Evolutionary conservation across 2,888 invertebrate species (phyloP).

Genomic region (Smittia sp.): DNA sequence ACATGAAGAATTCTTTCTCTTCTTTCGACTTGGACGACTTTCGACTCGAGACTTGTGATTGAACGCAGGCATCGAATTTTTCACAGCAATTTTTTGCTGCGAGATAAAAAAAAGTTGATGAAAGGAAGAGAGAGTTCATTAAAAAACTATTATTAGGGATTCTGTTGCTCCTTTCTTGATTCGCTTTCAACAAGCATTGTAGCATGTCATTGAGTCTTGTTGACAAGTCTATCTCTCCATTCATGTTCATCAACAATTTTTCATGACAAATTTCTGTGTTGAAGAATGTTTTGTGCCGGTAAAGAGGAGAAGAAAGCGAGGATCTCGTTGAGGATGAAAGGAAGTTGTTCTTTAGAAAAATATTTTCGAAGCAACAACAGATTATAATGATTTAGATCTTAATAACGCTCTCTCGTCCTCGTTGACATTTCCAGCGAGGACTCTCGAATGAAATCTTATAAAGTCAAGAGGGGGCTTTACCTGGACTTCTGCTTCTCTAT

Average conservation of each 20-base stretch:
- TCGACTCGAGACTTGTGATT: constrained; percentile 9
- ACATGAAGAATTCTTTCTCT: too few species aligned
- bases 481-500: neutral
- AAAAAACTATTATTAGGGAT: constrained; percentile 40
- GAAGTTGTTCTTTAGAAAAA: constrained; percentile 26
- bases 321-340: constrained; percentile 29
- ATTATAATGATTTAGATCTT: constrained; percentile 23
- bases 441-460: constrained; percentile 10
- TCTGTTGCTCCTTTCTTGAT: constrained; percentile 16
- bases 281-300: neutral
- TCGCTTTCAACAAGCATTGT: constrained; percentile 16
- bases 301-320: neutral
- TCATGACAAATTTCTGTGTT: constrained; percentile 23
- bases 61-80: neutral
- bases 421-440: neutral
- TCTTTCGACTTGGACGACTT: too few species aligned
- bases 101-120: neutral
- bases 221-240: constrained; percentile 41
- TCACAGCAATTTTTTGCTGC: neutral
- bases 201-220: constrained; percentile 36
- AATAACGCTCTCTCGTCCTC: neutral
- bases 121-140: constrained; percentile 37
- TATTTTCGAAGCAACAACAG: neutral
- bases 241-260: constrained; percentile 29
- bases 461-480: constrained; percentile 22